These are phyloP conservation scores for Chionodraco myersi DNA, from an alignment of 2,113 vertebrate genomes.

Conservation along the genomic window DNA sequence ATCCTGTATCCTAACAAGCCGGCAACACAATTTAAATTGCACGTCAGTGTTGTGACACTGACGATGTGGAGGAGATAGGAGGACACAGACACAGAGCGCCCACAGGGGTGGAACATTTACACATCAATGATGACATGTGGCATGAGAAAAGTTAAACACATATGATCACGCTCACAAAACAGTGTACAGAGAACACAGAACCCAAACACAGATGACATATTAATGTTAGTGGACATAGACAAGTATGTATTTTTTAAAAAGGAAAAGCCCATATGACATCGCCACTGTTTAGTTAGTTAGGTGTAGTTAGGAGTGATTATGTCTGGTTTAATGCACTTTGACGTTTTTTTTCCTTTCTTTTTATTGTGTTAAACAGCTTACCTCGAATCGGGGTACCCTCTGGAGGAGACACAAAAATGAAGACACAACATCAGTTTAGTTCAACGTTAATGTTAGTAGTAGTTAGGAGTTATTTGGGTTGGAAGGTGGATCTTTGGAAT, in stretches of 20 bases:
- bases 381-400: constrained; percentile 99
- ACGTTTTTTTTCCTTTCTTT: constrained; percentile 19
- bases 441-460: constrained; percentile 72
- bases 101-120: constrained; percentile 42
- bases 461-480: constrained; percentile 70
- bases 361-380: constrained; percentile 85
- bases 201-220: constrained; percentile 62
- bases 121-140: constrained; percentile 49
- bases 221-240: constrained; percentile 40
- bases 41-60: constrained; percentile 38
- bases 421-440: constrained; percentile 85
- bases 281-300: constrained; percentile 22
- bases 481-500: constrained; percentile 55
- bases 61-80: constrained; percentile 17
- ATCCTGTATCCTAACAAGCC: constrained; percentile 27
- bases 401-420: constrained; percentile 87
- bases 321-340: constrained; percentile 63
- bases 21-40: constrained; percentile 25
- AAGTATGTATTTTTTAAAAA: constrained; percentile 10
- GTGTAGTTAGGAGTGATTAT: constrained; percentile 59
- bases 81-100: constrained; percentile 45
- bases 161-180: constrained; percentile 50
- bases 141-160: constrained; percentile 39
- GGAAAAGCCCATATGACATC: constrained; percentile 21
- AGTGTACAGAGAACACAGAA: constrained; percentile 44